A percentile compares a stretch with the other conserved stretches of the same genome.
Conservation (phyloP, 2,888 invertebrate species). For the Ornithoptera alexandrae region DNA sequence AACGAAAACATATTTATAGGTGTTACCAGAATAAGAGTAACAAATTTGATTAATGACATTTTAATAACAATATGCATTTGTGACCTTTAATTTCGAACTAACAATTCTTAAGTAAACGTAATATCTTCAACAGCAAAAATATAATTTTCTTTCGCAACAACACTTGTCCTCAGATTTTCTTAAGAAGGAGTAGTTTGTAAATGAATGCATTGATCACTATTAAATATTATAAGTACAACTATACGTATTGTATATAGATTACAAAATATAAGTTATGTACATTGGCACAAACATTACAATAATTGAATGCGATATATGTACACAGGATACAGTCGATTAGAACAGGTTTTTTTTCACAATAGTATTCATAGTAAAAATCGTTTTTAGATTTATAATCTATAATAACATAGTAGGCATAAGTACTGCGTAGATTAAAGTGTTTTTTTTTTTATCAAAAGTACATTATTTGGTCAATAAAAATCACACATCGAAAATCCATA, state of each 20-base stretch:
- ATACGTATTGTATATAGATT: slow-evolving; percentile 17
- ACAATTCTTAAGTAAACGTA: neutral
- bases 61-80: neutral
- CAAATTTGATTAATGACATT: neutral
- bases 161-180: neutral
- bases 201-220: slow-evolving; percentile 3
- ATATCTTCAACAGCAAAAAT: neutral
- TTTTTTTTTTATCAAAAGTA: slow-evolving; percentile 46
- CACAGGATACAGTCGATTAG: slow-evolving; percentile 27
- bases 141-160: neutral
- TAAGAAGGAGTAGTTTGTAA: slow-evolving; percentile 7
- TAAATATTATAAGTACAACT: slow-evolving; percentile 17
- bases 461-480: slow-evolving; percentile 64
- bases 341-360: slow-evolving; percentile 10
- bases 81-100: neutral
- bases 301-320: slow-evolving; percentile 39
- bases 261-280: slow-evolving; percentile 36
- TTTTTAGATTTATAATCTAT: slow-evolving; percentile 15
- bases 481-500: slow-evolving; percentile 57
- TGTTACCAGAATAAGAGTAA: neutral
- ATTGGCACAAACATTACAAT: slow-evolving; percentile 54
- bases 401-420: slow-evolving; percentile 35
- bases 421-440: slow-evolving; percentile 38
- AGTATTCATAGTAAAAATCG: slow-evolving; percentile 12
- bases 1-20: neutral